Conservation (phyloP, 2,113 vertebrate genomes). For the Zapornia atra region DNA sequence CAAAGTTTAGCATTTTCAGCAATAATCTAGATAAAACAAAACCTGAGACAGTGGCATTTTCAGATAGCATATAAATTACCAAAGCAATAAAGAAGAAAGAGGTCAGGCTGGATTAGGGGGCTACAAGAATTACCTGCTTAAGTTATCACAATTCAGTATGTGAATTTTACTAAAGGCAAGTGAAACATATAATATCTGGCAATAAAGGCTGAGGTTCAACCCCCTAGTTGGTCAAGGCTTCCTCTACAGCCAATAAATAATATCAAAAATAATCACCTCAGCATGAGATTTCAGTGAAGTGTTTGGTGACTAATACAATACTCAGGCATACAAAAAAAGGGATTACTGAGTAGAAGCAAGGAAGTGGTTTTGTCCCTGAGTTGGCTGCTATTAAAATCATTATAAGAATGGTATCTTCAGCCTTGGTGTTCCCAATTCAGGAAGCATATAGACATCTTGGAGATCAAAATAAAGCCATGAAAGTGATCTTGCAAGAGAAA, state of each 20-base stretch:
- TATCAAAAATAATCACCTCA: neutral
- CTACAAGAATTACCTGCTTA: neutral
- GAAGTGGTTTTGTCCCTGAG: neutral
- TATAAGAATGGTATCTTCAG: neutral
- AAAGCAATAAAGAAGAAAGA: neutral
- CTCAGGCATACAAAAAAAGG: neutral
- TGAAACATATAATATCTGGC: neutral
- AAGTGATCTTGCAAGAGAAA: neutral
- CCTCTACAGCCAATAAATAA: neutral
- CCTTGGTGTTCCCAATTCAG: neutral
- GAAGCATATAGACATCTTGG: neutral
- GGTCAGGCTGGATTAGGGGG: neutral
- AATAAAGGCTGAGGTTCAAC: neutral
- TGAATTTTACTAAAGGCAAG: neutral
- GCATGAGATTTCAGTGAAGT: neutral
- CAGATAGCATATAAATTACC: neutral
- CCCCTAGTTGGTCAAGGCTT: neutral
- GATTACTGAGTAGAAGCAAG: neutral
- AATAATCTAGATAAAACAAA: neutral
- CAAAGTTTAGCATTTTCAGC: neutral
- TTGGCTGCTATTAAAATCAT: neutral
- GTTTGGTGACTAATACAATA: neutral
- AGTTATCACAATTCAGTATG: neutral
- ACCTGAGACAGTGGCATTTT: neutral
- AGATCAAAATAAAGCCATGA: neutral